Base-by-base conservation (phyloP, 2,797 vertebrate species). In the Tokudaia muenninki region DNA sequence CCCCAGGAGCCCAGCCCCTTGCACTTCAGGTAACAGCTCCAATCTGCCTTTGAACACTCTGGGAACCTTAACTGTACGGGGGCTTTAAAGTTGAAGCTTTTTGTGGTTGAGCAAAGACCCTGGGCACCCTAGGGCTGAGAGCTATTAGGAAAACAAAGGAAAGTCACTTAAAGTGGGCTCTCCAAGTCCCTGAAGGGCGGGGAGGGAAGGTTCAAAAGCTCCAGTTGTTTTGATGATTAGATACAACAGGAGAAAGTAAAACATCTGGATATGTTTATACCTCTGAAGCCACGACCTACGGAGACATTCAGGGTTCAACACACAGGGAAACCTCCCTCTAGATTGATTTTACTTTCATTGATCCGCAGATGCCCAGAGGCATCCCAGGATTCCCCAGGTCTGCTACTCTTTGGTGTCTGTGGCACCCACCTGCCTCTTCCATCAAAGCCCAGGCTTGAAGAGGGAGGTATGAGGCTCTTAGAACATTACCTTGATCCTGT, bases 211-310 rank as follows among this genome's bases (percentile, higher is more conserved):
- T 0, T 9, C 88, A 37, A 67, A 91, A 93, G 52, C 31, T 74
- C 82, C 50, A 63, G 87, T 91, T 81, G 47, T 95, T 92, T 89
- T 95, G 92, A 82, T 80, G 92, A 94, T 95, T 90, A 96, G 94
- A 82, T 93, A 90, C 67, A 91, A 93, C 81, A 86, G 67, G 34
- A 59, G 29, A 87, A 93, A 63, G 80, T 14, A 72, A 93, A 96
- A 96, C 95, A 96, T 97, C 96, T 97, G 97, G 91, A 93, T 84
- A 6, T 91, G 72, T 97, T 96, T 97, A 96, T 16, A 70, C 19
- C 34, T 82, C 94, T 65, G 75, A 84, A 97, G 87, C 80, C 77
- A 47, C 70, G 86, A 65, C 94, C 61, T 19, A 37, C 2, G 14
- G 52, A 87, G 95, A 72, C 79, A 78, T 44, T 37, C 24, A 67